Evolutionary conservation across 2,888 invertebrate species (phyloP).

Genomic region (Chrysina gloriosa): DNA sequence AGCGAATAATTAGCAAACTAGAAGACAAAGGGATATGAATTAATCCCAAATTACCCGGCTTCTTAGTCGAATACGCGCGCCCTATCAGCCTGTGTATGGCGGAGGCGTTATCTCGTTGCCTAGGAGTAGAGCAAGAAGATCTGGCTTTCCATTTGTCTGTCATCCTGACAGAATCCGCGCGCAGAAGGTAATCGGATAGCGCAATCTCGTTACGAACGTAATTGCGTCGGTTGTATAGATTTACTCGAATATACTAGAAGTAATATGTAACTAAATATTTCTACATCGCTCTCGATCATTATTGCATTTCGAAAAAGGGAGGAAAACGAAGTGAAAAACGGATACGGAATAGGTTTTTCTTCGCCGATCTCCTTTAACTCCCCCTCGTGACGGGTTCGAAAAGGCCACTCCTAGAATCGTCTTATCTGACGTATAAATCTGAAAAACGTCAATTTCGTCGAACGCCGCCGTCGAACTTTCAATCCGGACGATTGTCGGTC

Average conservation of each 20-base stretch:
- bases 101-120: not conserved
- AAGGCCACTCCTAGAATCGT: conserved; percentile 1
- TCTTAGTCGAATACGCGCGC: not conserved
- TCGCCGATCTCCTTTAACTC: not conserved
- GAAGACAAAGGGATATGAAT: conserved; percentile 16
- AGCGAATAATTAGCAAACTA: not conserved
- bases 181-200: not conserved
- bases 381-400: not conserved
- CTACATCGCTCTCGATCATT: not conserved
- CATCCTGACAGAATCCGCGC: not conserved
- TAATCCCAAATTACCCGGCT: conserved; percentile 14
- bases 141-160: conserved; percentile 22
- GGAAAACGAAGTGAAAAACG: not conserved
- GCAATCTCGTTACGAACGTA: not conserved
- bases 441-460: conserved; percentile 15
- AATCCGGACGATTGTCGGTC: conserved; percentile 39
- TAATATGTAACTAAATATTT: not conserved
- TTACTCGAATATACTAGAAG: not conserved
- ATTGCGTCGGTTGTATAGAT: not conserved
- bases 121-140: conserved; percentile 5
- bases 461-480: conserved; percentile 18
- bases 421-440: conserved; percentile 20
- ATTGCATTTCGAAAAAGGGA: not conserved
- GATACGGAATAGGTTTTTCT: not conserved
- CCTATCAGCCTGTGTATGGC: no score